A percentile compares a stretch with the other conserved stretches of the same genome.
These are phyloP conservation scores for Melolontha melolontha DNA, from an alignment of 2,888 invertebrate genomes.

Conservation along the genomic window DNA sequence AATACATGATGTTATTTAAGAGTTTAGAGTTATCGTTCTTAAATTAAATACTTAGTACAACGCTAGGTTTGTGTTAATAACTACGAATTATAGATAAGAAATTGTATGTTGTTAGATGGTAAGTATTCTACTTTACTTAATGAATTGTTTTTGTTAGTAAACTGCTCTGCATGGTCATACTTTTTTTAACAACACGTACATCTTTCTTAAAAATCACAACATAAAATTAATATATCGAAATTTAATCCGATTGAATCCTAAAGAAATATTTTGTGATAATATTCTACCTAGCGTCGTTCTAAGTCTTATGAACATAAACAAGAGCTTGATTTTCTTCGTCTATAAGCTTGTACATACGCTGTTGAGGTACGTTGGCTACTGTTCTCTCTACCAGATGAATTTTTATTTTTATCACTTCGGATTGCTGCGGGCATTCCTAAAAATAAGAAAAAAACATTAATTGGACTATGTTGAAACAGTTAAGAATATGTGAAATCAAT, in stretches of 20 bases:
- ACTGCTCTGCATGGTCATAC: too few species aligned
- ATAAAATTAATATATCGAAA: neutral
- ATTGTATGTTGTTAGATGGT: conserved; percentile 7
- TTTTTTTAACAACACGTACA: too few species aligned
- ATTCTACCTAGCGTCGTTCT: conserved; percentile 61
- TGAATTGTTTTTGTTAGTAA: neutral
- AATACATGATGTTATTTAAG: too few species aligned
- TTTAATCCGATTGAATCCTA: neutral
- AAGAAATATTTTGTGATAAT: conserved; percentile 43
- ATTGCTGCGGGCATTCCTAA: conserved; percentile 46
- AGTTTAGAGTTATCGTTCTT: conserved; percentile 22
- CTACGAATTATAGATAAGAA: conserved; percentile 13
- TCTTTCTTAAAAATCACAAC: neutral
- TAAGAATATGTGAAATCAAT: neutral
- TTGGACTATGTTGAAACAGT: neutral
- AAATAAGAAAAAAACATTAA: conserved; percentile 3
- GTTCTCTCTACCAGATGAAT: conserved; percentile 53
- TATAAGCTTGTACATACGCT: conserved; percentile 65
- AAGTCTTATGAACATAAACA: conserved; percentile 64
- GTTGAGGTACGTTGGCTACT: conserved; percentile 62
- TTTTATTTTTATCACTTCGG: conserved; percentile 50
- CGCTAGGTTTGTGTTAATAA: conserved; percentile 50
- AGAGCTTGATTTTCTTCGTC: conserved; percentile 53
- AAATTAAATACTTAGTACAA: conserved; percentile 49
- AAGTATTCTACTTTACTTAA: conserved; percentile 1